Evolutionary conservation across 1,140 invertebrate species (phyloP).

Genomic region (Nasonia longicornis): DNA sequence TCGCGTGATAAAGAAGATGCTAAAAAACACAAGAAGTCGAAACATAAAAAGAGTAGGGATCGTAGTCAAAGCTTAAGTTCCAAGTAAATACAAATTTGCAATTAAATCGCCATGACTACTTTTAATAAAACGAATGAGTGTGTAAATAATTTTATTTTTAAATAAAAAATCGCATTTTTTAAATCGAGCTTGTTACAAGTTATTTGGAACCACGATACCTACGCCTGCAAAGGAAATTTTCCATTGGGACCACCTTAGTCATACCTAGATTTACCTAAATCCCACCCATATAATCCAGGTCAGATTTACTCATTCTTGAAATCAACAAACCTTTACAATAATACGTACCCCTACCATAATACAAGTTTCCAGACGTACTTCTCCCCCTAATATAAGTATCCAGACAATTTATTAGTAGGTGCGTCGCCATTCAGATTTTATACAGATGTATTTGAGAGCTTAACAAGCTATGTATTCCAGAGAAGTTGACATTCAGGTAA

Average conservation of each 20-base stretch:
- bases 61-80: constrained; percentile 15
- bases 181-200: background rate
- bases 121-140: background rate
- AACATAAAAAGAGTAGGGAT: constrained; percentile 39
- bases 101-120: too few relatives aligned
- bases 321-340: background rate
- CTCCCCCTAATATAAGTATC: background rate
- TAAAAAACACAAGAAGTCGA: constrained; percentile 36
- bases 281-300: background rate
- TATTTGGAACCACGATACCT: background rate
- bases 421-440: background rate
- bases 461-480: background rate
- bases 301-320: background rate
- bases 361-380: background rate
- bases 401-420: background rate
- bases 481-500: background rate
- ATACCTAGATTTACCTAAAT: background rate
- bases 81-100: background rate
- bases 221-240: background rate
- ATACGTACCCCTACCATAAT: background rate
- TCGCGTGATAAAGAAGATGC: background rate
- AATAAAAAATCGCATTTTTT: constrained; percentile 13
- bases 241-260: background rate
- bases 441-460: background rate
- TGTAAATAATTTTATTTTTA: background rate